phyloP scores from a whole-genome alignment of 1,140 invertebrate genomes.

The Drosophila littoralis region DNA sequence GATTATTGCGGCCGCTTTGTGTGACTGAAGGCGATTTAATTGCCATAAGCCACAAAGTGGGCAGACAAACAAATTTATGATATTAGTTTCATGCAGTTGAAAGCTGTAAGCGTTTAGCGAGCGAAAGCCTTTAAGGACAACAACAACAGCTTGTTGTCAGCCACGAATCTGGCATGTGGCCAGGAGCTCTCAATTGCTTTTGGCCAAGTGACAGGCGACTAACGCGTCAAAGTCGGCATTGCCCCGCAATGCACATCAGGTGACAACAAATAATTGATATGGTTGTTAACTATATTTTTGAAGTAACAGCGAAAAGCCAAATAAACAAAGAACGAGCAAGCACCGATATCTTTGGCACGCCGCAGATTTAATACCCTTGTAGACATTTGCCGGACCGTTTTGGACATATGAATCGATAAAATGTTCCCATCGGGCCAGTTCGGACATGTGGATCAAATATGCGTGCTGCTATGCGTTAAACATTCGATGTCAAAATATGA shows the following conservation, averaged over 20 bases:
- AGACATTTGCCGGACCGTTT: too few relatives aligned
- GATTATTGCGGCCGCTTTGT: conserved; percentile 15
- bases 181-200: conserved; percentile 7
- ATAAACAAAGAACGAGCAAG: not conserved
- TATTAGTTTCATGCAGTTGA: conserved; percentile 33
- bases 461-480: too few relatives aligned
- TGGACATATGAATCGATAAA: too few relatives aligned
- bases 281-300: conserved; percentile 66
- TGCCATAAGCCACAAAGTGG: conserved; percentile 47
- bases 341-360: too few relatives aligned
- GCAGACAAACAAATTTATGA: conserved; percentile 31
- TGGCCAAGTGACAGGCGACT: conserved; percentile 10
- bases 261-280: conserved; percentile 63
- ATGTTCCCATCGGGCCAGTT: too few relatives aligned
- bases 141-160: conserved; percentile 22
- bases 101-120: conserved; percentile 5
- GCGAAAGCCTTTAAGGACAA: conserved; percentile 6
- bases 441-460: too few relatives aligned
- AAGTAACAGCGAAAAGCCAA: conserved; percentile 6
- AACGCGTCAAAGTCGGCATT: conserved; percentile 27
- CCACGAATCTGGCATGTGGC: conserved; percentile 16
- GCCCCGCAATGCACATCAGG: not conserved
- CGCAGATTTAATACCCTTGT: not conserved
- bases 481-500: too few relatives aligned
- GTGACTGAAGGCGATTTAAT: conserved; percentile 60